These are phyloP conservation scores for Perodicticus potto DNA, from an alignment of 2,797 vertebrate species.

Conservation along the genomic window DNA sequence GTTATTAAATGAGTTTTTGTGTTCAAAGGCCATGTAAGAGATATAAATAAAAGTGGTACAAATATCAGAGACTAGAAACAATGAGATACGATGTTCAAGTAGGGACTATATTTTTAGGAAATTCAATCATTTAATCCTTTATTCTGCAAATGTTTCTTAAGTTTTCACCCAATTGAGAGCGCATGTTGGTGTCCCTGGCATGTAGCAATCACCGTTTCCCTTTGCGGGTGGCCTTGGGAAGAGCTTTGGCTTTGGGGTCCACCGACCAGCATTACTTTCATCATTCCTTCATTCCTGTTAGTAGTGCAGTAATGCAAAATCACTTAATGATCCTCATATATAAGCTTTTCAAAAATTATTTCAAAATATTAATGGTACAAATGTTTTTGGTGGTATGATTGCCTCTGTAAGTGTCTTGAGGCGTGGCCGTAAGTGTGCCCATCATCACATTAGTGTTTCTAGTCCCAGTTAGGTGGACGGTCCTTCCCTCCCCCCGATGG, in stretches of 20 bases:
- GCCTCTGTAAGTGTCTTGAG: neutral
- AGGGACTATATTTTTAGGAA: neutral
- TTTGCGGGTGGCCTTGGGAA: neutral
- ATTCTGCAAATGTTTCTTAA: neutral
- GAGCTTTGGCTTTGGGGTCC: neutral
- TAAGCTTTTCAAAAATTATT: neutral
- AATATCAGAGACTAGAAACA: neutral
- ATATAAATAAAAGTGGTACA: neutral
- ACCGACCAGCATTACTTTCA: neutral
- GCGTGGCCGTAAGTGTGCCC: neutral
- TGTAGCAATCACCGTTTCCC: neutral
- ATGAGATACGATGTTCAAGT: neutral
- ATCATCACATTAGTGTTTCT: neutral
- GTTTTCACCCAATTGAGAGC: neutral
- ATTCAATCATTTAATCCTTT: neutral
- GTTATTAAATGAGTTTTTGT: conserved; percentile 8
- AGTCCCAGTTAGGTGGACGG: neutral
- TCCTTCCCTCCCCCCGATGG: too few species aligned
- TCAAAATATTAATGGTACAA: neutral
- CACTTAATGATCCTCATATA: neutral
- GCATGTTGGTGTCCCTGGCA: neutral
- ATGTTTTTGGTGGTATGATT: neutral
- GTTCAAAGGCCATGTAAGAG: neutral
- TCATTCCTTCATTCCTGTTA: neutral
- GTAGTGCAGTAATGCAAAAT: neutral